phyloP scores from a whole-genome alignment of 2,113 vertebrate species.

The Charina bottae region DNA sequence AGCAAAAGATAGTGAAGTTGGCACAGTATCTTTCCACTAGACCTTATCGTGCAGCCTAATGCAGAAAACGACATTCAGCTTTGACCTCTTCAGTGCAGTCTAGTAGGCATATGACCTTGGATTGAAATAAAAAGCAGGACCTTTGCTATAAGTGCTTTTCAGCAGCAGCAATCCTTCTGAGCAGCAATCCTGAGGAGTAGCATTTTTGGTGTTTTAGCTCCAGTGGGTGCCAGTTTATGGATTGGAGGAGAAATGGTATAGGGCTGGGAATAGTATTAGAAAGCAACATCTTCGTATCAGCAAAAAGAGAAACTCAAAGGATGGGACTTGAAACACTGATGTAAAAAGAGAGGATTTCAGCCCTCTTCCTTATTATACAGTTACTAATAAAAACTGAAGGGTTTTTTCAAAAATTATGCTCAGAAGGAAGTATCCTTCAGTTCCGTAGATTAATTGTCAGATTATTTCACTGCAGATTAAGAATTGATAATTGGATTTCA shows the following conservation, averaged over 20 bases:
- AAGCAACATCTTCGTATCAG: neutral
- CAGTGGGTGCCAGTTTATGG: neutral
- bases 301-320: neutral
- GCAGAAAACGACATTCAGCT: neutral
- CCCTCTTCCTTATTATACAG: neutral
- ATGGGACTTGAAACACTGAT: too few species aligned
- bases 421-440: neutral
- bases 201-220: neutral
- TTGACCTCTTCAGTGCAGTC: neutral
- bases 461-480: neutral
- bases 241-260: neutral
- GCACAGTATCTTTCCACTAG: neutral
- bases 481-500: neutral
- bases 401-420: neutral
- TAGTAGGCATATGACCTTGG: neutral
- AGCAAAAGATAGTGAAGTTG: neutral
- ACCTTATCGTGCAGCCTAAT: neutral
- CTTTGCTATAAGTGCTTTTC: neutral
- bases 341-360: neutral
- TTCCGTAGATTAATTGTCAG: neutral
- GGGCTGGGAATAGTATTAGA: neutral
- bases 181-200: neutral
- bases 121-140: neutral
- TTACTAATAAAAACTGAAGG: neutral
- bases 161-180: neutral